Base-by-base conservation (phyloP, 2,888 invertebrate genomes). In the Epinotia bilunana region DNA sequence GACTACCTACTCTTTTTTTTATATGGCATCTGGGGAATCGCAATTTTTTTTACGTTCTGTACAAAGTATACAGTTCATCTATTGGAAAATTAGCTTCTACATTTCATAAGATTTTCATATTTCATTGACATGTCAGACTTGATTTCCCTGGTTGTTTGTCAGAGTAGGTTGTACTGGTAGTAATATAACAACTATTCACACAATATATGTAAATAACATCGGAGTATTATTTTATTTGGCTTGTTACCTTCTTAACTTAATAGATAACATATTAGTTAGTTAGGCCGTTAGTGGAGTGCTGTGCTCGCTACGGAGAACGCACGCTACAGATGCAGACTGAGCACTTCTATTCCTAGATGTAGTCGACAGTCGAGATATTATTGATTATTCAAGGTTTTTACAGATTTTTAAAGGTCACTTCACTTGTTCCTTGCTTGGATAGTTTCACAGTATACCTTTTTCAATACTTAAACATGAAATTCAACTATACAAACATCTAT, bases 191-290 rank as follows among this genome's bases (percentile, higher is more conserved):
- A n/a, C n/a, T 58, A 18, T 12, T 3, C 46, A 46, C 46, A 46
- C 13, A 11, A 12, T 23, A 58, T 58, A 9, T 28, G 28, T 60
- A 6, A 13, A 5, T 46, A 53, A 28, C 57, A 53, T 33, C n/a
- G 28, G 53, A 46, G n/a, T 53, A 23, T 9, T 53, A 23, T 65
- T 53, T 9, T 53, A 23, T 65, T 53, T 53, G n/a, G 53, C 49
- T 53, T 53, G 65, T 53, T n/a, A 49, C 16, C n/a, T 64, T 64
- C 49, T 49, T 7, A 16, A 49, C 28, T 7, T 23, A 16, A 23
- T 64, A 64, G 46, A 46, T 64, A 64, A 13, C 9, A 23, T 64
- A 53, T 63, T 23, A 23, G 20, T 20, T 3, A n/a, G n/a, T n/a
- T n/a, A n/a, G n/a, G 20, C 20, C 20, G 20, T 20, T 20, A 20